Base-by-base conservation (phyloP, 2,113 vertebrate species). In the Hyperopisus bebe region DNA sequence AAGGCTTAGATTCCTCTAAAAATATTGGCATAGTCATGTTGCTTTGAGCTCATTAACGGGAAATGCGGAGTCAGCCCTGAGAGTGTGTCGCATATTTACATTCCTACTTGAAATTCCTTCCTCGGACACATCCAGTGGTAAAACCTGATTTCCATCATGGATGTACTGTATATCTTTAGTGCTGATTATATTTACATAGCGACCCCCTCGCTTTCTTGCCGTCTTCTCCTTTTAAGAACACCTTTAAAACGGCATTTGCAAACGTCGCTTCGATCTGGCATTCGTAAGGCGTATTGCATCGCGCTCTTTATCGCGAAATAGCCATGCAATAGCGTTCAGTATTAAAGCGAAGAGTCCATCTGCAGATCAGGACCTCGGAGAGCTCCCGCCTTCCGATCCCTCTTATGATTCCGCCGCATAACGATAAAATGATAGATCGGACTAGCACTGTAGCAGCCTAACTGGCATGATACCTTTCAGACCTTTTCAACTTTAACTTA, bases 341-440 rank as follows among this genome's bases (percentile, higher is more conserved):
- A 48, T 50, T n/a, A 51, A 27, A 9, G 85, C 27, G 1, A 51
- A 10, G 48, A 27, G 46, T 24, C 13, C 47, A 27, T 31, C 39
- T 7, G 8, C 13, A 39, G 47, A 44, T 89, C 88, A 89, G 88
- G 74, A 89, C 88, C 88, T 42, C 39, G 88, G 88, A 89, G 48
- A 89, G 88, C 39, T 83, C 88, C 74, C 39, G 50, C 55, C 17
- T 44, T 1, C 35, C 8, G 27, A 2, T 35, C 35, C 74, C 31
- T 27, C 35, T 51, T 3, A n/a, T n/a, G 13, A 35, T 53, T 55
- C 17, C 74, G 31, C 47, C 31, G 47, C 48, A 39, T 47, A 10
- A 55, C 48, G 27, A 46, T 35, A 58, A 88, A 88, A 44, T 31
- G n/a, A 31, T 19, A 87, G 11, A 31, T 42, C 11, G 44, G 21